Base-by-base conservation (phyloP, 2,797 vertebrate genomes). In the Crypturellus tataupa region DNA sequence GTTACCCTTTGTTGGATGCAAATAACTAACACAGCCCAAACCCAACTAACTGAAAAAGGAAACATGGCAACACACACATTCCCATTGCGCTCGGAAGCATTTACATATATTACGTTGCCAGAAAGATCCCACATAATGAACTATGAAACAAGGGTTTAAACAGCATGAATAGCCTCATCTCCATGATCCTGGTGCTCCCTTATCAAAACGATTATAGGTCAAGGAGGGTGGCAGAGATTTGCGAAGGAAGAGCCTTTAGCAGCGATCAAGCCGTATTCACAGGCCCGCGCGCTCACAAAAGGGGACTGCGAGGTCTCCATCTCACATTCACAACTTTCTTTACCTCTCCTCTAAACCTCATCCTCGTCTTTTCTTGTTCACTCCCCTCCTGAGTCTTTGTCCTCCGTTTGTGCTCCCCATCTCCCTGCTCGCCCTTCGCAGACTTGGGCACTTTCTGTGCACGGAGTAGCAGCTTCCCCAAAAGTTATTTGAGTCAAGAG, bases 1-100 rank as follows among this genome's bases (percentile, higher is more conserved):
- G 81, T 80, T 85, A 77, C 33, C 62, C 91, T 93, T 93, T 96
- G 91, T 75, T 87, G 81, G 53, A 89, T 71, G 76, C 85, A 95
- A 96, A 78, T 71, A 93, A 89, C 81, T 76, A 88, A 94, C 67
- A 80, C 49, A 80, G 87, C 88, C 65, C 76, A 93, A 95, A 89
- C 42, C 65, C 58, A 29, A 62, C 83, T 62, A 83, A 85, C 40
- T 68, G 79, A 67, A 53, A 92, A 95, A 87, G 87, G 93, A 87
- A 95, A 93, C 72, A 91, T 5, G 27, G 64, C 60, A 85, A 82
- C 81, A 93, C 44, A 59, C 55, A 85, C 76, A 87, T 77, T 89
- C 84, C 71, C 79, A 67, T 9, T 89, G 64, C 81, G 73, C 53
- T 85, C 42, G 7, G 68, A 84, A 79, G 78, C 88, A 92, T 90